A percentile compares a stretch with the other conserved stretches of the same genome.
phyloP scores from a whole-genome alignment of 2,113 vertebrate species.

The Solea senegalensis region DNA sequence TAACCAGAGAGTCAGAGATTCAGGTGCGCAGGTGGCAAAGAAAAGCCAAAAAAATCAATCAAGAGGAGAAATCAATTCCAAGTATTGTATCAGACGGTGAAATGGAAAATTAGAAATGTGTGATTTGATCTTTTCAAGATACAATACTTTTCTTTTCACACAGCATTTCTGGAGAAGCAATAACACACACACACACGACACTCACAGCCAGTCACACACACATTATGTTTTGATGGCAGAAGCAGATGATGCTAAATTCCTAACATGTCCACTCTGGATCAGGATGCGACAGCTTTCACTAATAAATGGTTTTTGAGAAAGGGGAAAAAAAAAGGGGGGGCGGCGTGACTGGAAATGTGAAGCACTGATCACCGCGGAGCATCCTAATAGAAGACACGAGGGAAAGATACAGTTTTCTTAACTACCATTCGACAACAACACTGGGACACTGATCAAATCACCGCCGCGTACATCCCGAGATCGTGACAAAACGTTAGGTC shows the following conservation, averaged over 20 bases:
- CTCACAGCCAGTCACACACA: neutral
- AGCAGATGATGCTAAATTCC: too few relatives aligned
- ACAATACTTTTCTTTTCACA: neutral
- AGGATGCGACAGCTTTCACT: too few relatives aligned
- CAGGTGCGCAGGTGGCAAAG: constrained; percentile 6
- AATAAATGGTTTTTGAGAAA: too few relatives aligned
- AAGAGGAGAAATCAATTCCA: constrained; percentile 9
- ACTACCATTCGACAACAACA: neutral
- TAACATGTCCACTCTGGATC: too few relatives aligned
- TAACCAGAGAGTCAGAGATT: constrained; percentile 5
- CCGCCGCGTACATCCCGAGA: neutral
- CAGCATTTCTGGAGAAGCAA: neutral
- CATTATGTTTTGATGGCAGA: too few relatives aligned
- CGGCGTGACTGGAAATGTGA: too few relatives aligned
- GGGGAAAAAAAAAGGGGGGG: too few relatives aligned
- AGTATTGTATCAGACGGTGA: constrained; percentile 4
- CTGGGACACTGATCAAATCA: constrained; percentile 23
- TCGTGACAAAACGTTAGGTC: constrained; percentile 1
- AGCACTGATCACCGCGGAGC: too few relatives aligned
- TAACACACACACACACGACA: neutral
- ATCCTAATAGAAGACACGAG: neutral
- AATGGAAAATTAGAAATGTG: constrained; percentile 10
- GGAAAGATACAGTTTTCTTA: neutral
- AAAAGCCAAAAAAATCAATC: constrained; percentile 17
- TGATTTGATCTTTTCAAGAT: constrained; percentile 2